Evolutionary conservation across 2,113 vertebrate species (phyloP), one percentile per base, ranked within the genome.

Genomic region (Dipodomys ordii): DNA sequence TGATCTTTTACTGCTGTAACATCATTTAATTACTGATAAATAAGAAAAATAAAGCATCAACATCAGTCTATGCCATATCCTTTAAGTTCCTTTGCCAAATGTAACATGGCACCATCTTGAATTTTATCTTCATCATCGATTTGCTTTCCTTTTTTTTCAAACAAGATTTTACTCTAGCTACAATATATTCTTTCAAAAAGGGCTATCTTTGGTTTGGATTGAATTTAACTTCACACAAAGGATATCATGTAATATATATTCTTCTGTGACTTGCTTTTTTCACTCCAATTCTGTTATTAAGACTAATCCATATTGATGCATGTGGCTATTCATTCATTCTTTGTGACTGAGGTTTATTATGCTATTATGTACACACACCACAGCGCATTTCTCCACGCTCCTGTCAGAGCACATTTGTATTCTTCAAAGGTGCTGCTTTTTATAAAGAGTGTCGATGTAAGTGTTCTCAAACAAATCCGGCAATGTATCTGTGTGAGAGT

Each of bases 271-370:
- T 82, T 96, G 69, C 64, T 87, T 92, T 89, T 39, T 90, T 57
- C 22, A 71, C 65, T 94, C 81, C 81, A 79, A 92, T 91, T 95
- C 74, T 87, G 84, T 92, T 91, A 44, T 87, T 22, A 44, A 81
- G 39, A 88, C 72, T 32, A 78, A 91, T 76, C 74, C 49, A 57
- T 81, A 53, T 82, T 84, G 39, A 46, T 87, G 44, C 67, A 22
- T 12, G 35, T 87, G 78, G 32, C 87, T 85, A 44, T 74, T 35
- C 39, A 67, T 73, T 96, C 91, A 95, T 91, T 87, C 73, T 4
- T 92, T 93, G 71, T 89, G 69, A 71, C 53, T 74, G 81, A 89
- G 30, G 64, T 57, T 95, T 95, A 73, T 96, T 95, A 81, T 87
- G 91, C 27, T 68, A 1, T 78, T 53, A 19, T 76, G 35, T 35